A percentile compares a stretch with the other conserved stretches of the same genome.
Evolutionary conservation across 2,888 invertebrate genomes (phyloP).

Genomic region (Tetrapedia diversipes): DNA sequence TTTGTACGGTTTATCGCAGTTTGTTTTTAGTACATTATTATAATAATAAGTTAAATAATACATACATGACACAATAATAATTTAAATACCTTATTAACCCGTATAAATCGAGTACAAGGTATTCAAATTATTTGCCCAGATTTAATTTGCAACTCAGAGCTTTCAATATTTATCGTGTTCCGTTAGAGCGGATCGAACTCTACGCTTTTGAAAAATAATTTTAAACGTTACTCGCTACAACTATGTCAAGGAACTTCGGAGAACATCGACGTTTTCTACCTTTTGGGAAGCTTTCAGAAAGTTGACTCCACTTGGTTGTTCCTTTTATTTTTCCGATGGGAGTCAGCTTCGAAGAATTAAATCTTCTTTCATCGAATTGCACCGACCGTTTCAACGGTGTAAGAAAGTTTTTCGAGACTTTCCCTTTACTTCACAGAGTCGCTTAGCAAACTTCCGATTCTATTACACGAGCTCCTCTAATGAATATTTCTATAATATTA

Average conservation of each 20-base stretch:
- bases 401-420: not conserved
- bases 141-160: too few relatives aligned
- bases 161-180: not conserved
- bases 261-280: not conserved
- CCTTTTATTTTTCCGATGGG: not conserved
- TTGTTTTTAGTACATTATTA: too few relatives aligned
- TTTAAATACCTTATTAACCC: too few relatives aligned
- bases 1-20: too few relatives aligned
- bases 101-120: too few relatives aligned
- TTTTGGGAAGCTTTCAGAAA: slow-evolving; percentile 5
- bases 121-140: too few relatives aligned
- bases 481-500: not conserved
- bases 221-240: not conserved
- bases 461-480: not conserved
- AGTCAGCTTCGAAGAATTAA: slow-evolving; percentile 19
- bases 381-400: not conserved
- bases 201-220: not conserved
- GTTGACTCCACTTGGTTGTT: not conserved
- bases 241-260: too few relatives aligned
- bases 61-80: too few relatives aligned
- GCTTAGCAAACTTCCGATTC: slow-evolving; percentile 3
- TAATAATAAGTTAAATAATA: too few relatives aligned
- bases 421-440: not conserved
- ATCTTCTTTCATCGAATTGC: slow-evolving; percentile 17
- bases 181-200: too few relatives aligned